These are phyloP conservation scores for Heterohyrax brucei DNA, from an alignment of 2,797 vertebrate species.

Conservation along the genomic window DNA sequence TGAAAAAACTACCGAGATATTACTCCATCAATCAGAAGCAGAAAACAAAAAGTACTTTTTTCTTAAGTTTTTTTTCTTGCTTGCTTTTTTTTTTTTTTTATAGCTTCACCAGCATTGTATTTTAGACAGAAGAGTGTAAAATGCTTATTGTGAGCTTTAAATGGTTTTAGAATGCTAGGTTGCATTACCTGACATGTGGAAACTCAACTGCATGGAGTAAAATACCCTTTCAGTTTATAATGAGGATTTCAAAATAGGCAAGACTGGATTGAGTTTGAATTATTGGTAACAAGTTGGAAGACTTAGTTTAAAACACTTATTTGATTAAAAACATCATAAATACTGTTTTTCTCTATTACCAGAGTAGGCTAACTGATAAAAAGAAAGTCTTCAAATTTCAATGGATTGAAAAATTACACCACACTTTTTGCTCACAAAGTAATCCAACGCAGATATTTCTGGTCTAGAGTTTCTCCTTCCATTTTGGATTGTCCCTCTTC, in stretches of 20 bases:
- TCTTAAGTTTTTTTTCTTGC: background rate
- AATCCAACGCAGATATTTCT: background rate
- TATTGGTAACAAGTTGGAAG: background rate
- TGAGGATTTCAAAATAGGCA: background rate
- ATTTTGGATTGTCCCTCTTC: background rate
- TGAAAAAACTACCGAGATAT: background rate
- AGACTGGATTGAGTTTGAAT: background rate
- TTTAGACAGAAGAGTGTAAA: background rate
- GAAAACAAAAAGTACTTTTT: background rate
- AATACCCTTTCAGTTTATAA: background rate
- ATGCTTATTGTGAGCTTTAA: background rate
- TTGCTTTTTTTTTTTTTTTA: too few species aligned
- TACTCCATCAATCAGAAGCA: background rate
- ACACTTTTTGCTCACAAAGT: background rate
- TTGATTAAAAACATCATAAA: conserved; percentile 2
- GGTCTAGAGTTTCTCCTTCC: background rate
- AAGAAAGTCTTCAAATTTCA: background rate
- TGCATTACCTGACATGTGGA: background rate
- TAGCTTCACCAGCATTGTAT: background rate
- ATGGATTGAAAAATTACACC: background rate
- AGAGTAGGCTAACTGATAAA: background rate
- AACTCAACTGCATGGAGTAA: background rate
- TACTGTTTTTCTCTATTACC: background rate
- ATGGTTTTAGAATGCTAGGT: background rate
- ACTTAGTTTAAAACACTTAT: background rate